These are phyloP conservation scores for Vidua chalybeata DNA, from an alignment of 2,113 vertebrate genomes.

Conservation along the genomic window DNA sequence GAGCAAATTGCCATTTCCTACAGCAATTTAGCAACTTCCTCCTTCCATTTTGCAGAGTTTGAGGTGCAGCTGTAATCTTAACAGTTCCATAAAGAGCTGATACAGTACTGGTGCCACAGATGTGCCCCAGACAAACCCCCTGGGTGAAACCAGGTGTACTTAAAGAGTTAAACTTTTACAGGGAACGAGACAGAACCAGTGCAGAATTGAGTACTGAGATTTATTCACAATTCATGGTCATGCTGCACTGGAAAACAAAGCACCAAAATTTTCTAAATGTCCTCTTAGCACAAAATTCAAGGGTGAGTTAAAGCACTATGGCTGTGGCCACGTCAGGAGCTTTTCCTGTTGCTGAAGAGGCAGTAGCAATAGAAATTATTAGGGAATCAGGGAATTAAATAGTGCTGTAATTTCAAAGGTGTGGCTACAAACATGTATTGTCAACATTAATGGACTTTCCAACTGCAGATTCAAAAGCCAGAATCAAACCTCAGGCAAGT, in stretches of 20 bases:
- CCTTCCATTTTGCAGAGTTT: neutral
- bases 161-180: neutral
- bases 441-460: neutral
- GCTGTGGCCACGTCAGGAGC: neutral
- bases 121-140: neutral
- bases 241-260: conserved; percentile 11
- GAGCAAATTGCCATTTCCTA: neutral
- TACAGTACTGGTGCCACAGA: rapidly evolving
- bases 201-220: neutral
- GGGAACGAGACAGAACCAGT: neutral
- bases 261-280: neutral
- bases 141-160: neutral
- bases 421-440: rapidly evolving
- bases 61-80: neutral
- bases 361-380: neutral
- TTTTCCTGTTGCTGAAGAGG: neutral
- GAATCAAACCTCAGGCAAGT: neutral
- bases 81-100: neutral
- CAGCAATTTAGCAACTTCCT: neutral
- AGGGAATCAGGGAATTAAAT: neutral
- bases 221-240: conserved; percentile 48
- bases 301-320: neutral
- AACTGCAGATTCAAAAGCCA: neutral
- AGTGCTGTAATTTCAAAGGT: neutral
- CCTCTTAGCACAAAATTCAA: neutral